phyloP scores from a whole-genome alignment of 2,113 vertebrate species.

The Datnioides undecimradiatus region DNA sequence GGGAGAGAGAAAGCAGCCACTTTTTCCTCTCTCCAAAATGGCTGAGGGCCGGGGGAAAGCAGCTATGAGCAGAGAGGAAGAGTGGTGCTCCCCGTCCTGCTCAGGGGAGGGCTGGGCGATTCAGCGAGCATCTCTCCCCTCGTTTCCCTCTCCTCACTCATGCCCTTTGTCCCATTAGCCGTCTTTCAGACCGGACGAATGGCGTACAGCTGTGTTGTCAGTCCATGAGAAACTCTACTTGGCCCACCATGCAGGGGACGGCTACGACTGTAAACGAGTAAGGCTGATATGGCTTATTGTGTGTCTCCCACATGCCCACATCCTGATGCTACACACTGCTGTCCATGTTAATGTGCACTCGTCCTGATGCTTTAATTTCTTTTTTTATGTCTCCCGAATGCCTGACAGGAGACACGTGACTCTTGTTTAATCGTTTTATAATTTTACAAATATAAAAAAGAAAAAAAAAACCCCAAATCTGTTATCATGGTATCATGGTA shows the following conservation, averaged over 20 bases:
- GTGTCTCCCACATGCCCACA: constrained; percentile 40
- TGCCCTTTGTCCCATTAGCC: constrained; percentile 86
- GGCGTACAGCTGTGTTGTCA: constrained; percentile 71
- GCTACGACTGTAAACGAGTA: constrained; percentile 48
- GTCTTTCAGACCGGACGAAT: constrained; percentile 68
- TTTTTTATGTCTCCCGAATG: background rate
- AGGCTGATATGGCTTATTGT: constrained; percentile 50
- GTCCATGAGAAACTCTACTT: constrained; percentile 51
- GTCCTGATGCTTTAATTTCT: background rate
- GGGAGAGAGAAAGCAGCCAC: constrained; percentile 73
- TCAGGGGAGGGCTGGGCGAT: constrained; percentile 75
- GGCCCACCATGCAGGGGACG: constrained; percentile 50
- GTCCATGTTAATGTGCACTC: constrained; percentile 27
- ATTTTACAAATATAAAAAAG: background rate
- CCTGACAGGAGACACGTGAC: background rate
- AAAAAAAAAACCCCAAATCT: background rate
- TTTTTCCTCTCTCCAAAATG: constrained; percentile 85
- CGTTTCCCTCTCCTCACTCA: constrained; percentile 57
- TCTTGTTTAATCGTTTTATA: background rate
- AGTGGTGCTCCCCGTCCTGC: constrained; percentile 75
- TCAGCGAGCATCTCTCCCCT: constrained; percentile 71
- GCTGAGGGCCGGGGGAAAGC: constrained; percentile 82
- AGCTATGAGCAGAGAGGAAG: constrained; percentile 72
- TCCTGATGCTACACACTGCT: constrained; percentile 24
- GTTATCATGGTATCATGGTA: background rate